A percentile compares a stretch with the other conserved stretches of the same genome.
phyloP scores from a whole-genome alignment of 2,113 vertebrate species.

The Riparia riparia region DNA sequence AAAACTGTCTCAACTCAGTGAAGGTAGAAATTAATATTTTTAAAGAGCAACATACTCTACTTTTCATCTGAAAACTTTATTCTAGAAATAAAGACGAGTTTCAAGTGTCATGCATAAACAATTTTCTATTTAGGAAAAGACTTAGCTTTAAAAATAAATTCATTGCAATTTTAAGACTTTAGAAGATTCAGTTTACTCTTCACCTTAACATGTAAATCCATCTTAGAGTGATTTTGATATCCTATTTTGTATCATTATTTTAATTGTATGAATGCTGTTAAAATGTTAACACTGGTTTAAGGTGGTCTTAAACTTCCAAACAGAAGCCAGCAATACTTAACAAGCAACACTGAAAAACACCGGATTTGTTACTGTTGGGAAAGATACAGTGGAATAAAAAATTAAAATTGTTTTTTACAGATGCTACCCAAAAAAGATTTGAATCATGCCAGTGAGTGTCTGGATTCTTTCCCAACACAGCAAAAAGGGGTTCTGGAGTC shows the following conservation, averaged over 20 bases:
- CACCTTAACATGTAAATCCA: neutral
- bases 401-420: neutral
- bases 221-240: neutral
- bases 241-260: neutral
- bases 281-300: neutral
- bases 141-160: neutral
- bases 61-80: neutral
- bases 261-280: neutral
- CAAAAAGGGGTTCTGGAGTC: neutral
- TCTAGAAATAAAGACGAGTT: neutral
- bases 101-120: neutral
- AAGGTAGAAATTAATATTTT: neutral
- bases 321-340: neutral
- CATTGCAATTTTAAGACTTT: neutral
- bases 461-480: neutral
- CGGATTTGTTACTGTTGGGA: neutral
- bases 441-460: neutral
- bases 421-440: neutral
- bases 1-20: neutral
- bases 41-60: neutral
- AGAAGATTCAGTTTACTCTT: neutral
- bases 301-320: neutral
- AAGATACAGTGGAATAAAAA: neutral
- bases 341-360: neutral
- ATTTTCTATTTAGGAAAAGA: neutral